Evolutionary conservation across 2,888 invertebrate genomes (phyloP), one percentile per base, ranked within the genome.

Genomic region (Pristionchus entomophagus): DNA sequence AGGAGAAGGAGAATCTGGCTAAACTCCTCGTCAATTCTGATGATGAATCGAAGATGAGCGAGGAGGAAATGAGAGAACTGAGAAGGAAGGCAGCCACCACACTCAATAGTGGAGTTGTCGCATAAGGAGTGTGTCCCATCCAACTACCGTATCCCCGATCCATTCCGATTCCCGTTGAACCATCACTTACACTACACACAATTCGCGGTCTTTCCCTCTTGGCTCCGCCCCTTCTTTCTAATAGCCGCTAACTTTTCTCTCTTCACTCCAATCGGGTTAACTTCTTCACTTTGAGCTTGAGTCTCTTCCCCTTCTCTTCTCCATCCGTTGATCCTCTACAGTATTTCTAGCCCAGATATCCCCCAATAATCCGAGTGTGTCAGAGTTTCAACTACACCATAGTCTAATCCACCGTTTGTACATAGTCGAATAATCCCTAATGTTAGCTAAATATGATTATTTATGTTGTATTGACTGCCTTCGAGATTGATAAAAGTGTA

Each of bases 1-100:
- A 92, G 29, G 93, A 93, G 86, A 92, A 93, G 86, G 91, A 92
- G 87, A 91, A 84, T 65, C 32, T 84, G 65, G 83, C 49, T 4
- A 84, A 84, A 26, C 22, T 65, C 22, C 8, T 84, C 17, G 73
- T 51, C 35, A 77, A 73, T 51, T 53, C 73, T 1, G 82, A 59
- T 41, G 82, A 53, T 26, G 82, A 82, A 59, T 45, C 73, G 45
- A 59, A 82, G 29, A 22, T 53, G 51, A 82, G 35, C 51, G 82
- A 82, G 35, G 82, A 82, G 26, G 59, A 59, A 51, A 82, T 38
- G 56, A 35, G 82, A 29, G 73, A 73, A 73, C n/a, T 73, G 73
- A 35, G 59, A 59, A 38, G 59, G 56, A 82, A 82, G 35, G 82
- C 82, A 38, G 49, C 59, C 1, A 38, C 82, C 41, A 82, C 56